Evolutionary conservation across 2,113 vertebrate genomes (phyloP), one percentile per base, ranked within the genome.

Genomic region (Fregetta grallaria): DNA sequence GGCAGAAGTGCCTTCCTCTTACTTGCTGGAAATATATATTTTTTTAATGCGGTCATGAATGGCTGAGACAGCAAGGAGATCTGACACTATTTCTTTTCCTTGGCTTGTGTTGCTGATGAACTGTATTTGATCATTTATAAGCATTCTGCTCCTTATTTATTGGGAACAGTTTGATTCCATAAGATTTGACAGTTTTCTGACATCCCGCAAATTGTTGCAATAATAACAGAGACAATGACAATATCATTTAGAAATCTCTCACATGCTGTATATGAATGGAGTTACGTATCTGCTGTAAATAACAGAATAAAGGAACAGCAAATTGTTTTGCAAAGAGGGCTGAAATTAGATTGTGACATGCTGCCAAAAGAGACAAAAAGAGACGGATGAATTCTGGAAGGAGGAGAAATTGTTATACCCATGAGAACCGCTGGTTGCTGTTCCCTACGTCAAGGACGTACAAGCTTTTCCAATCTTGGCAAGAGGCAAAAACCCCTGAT

Each of bases 201-300:
- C 88, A 76, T 90, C 77, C 49, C 49, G 62, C 85, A 97, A 97
- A 97, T 94, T 96, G 86, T 89, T 94, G 66, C 91, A 96, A 86
- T 97, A 97, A 96, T 90, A 98, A 93, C 80, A 78, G 67, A 86
- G 92, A 92, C 76, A 93, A 94, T 88, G 96, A 94, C 86, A 95
- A 86, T 94, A 96, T 96, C 86, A 90, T 97, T 98, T 97, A 96
- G 91, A 93, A 97, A 98, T 96, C 88, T 94, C 58, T 88, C 40
- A 73, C 63, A 87, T 21, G 18, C 58, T 34, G 42, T 53, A 49
- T 15, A 32, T 85, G 66, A 96, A 96, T 88, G 74, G 78, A 97
- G 76, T 67, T 79, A 90, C 71, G 29, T 83, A 94, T 90, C 82
- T 73, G 42, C 52, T 96, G 63, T 96, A 95, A 97, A 92, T 94